These are phyloP conservation scores for Carposina sasakii DNA, from an alignment of 1,140 invertebrate species.

Conservation along the genomic window DNA sequence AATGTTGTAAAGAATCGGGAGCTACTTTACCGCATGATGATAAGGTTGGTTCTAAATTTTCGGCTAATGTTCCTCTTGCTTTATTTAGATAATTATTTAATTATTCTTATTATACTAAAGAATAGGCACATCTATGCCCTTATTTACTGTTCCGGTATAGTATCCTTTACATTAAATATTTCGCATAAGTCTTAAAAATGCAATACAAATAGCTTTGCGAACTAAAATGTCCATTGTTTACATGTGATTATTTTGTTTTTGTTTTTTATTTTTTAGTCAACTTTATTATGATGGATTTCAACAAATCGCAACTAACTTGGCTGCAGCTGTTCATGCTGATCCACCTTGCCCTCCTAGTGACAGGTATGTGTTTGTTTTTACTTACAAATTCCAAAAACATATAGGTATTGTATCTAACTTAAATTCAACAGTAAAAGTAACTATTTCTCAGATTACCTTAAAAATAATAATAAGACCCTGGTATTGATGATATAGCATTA, in stretches of 20 bases:
- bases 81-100: not conserved
- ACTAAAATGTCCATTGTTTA: conserved; percentile 4
- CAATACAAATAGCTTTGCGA: not conserved
- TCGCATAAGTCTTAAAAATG: not conserved
- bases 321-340: conserved; percentile 87
- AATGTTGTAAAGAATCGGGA: conserved; percentile 89
- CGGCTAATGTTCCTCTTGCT: not conserved
- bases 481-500: too few relatives aligned
- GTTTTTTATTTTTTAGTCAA: conserved; percentile 78
- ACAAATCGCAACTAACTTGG: conserved; percentile 87
- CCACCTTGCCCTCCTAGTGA: conserved; percentile 96
- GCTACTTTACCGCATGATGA: conserved; percentile 87
- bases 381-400: too few relatives aligned
- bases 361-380: too few relatives aligned
- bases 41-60: conserved; percentile 77
- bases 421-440: not conserved
- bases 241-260: conserved; percentile 21
- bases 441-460: not conserved
- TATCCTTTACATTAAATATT: not conserved
- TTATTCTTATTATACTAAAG: not conserved
- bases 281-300: conserved; percentile 95
- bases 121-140: not conserved
- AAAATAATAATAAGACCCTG: too few relatives aligned
- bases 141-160: too few relatives aligned
- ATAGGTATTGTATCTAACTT: too few relatives aligned